A percentile compares a stretch with the other conserved stretches of the same genome.
These are phyloP conservation scores for Anser brachyrhynchus DNA, from an alignment of 2,113 vertebrate species.

Conservation along the genomic window DNA sequence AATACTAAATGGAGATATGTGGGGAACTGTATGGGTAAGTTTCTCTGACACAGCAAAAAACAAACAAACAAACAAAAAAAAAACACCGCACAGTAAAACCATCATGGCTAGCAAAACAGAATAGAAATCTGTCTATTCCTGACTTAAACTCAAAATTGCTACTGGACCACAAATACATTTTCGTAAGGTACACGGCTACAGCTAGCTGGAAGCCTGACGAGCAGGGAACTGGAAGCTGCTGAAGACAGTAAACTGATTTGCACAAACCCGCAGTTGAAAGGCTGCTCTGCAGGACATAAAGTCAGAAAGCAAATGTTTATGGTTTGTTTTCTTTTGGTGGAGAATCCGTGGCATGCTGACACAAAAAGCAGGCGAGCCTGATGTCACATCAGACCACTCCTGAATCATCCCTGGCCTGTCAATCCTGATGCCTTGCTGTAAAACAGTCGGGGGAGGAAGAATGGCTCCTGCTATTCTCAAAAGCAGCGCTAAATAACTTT, in stretches of 20 bases:
- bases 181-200: rapidly evolving
- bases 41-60: neutral
- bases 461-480: neutral
- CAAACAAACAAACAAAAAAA: neutral
- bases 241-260: neutral
- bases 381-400: neutral
- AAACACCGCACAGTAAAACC: too few relatives aligned
- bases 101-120: neutral
- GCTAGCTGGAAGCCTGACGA: neutral
- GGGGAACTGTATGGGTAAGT: neutral
- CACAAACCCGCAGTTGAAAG: conserved; percentile 13
- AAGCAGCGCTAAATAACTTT: neutral
- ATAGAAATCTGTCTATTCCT: neutral
- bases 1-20: neutral
- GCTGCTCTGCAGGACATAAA: neutral
- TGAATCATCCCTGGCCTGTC: neutral
- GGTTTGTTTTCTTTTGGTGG: neutral
- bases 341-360: neutral
- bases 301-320: neutral
- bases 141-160: neutral
- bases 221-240: conserved; percentile 1
- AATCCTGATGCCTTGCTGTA: neutral
- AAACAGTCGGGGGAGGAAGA: neutral
- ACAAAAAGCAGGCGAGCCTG: neutral
- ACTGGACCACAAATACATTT: neutral